These are phyloP conservation scores for Solenopsis fugax DNA, from an alignment of 1,140 invertebrate species.

Conservation along the genomic window DNA sequence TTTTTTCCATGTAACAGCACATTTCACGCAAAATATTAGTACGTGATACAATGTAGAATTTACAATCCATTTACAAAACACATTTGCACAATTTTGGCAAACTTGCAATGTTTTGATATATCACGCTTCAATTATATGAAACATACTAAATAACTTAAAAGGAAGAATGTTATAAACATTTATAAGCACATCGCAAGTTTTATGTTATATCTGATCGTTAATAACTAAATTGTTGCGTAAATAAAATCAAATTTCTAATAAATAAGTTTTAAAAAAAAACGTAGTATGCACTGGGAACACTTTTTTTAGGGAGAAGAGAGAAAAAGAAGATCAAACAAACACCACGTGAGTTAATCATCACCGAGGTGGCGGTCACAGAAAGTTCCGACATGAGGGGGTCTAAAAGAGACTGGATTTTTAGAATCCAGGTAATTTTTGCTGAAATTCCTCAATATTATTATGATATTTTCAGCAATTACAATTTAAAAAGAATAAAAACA, in stretches of 20 bases:
- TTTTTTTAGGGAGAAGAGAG: conserved; percentile 77
- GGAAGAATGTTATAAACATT: background rate
- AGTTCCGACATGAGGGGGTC: conserved; percentile 81
- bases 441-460: conserved; percentile 22
- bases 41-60: no score
- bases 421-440: conserved; percentile 81
- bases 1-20: no score
- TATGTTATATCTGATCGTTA: background rate
- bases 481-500: background rate
- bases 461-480: background rate
- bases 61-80: no score
- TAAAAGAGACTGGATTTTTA: conserved; percentile 85
- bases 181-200: background rate
- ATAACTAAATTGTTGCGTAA: background rate
- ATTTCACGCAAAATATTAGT: no score
- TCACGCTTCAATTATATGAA: background rate
- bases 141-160: background rate
- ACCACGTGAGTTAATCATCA: conserved; percentile 56
- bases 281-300: conserved; percentile 78
- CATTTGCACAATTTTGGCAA: no score
- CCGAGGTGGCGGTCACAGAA: conserved; percentile 64
- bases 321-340: conserved; percentile 61
- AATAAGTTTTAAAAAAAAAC: conserved; percentile 36
- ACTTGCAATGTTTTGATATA: no score
- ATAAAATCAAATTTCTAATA: background rate